Conservation (phyloP, 2,797 vertebrate genomes). For the Eurystomus glaucurus region DNA sequence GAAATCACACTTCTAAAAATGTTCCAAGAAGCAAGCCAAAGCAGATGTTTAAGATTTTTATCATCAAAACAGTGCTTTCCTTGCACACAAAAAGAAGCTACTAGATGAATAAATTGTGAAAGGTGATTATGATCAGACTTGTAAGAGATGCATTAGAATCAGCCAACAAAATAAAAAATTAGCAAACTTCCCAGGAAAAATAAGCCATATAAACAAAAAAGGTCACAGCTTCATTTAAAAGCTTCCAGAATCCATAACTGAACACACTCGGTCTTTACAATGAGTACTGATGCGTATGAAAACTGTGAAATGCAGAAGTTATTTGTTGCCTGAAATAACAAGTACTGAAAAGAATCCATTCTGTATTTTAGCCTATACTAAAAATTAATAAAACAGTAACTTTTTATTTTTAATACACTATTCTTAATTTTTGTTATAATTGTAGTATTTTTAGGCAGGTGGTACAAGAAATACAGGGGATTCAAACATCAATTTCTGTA, state of each 20-base stretch:
- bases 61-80: slow-evolving; percentile 3
- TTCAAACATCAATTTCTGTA: background rate
- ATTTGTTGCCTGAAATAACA: background rate
- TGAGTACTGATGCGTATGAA: background rate
- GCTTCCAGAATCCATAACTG: background rate
- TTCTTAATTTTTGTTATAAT: background rate
- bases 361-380: background rate
- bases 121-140: background rate
- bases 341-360: background rate
- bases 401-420: background rate
- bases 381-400: background rate
- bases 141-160: background rate
- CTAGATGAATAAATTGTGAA: background rate
- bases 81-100: background rate
- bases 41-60: slow-evolving; percentile 34
- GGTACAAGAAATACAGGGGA: background rate
- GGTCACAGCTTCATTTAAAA: background rate
- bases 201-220: background rate
- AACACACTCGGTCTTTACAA: background rate
- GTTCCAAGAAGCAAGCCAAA: background rate
- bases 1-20: background rate
- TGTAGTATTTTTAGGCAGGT: background rate
- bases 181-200: background rate
- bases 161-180: accelerated
- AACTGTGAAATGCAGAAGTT: background rate